Evolutionary conservation across 2,888 invertebrate genomes (phyloP), one percentile per base, ranked within the genome.

Genomic region (Xiphydria camelus): DNA sequence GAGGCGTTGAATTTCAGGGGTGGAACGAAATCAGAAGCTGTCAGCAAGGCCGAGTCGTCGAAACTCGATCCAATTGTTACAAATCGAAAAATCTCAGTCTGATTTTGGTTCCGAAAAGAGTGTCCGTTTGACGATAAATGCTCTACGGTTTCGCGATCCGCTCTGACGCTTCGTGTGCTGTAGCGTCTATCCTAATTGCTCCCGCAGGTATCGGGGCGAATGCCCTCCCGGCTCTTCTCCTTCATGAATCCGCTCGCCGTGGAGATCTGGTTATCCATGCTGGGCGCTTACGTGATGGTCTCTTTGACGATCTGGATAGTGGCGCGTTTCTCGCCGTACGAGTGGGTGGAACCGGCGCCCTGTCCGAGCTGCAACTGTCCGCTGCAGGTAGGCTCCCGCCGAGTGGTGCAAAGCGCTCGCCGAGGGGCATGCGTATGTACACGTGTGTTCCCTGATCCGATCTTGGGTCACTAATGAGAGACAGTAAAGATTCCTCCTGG

Each of bases 211-310:
- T 80, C 83, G 64, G 84, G 80, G 77, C 87, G 79, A 68, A 83
- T 79, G 72, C 87, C 83, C 64, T 83, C 81, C 68, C 83, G 82
- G 68, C 85, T 82, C 59, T 93, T 92, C 79, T 89, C 89, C 41
- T 93, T 93, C 78, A 84, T 92, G 78, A 89, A 87, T 68, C 92
- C 92, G 4, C 79, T 93, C 57, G 89, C 90, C 2, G 81, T 87
- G 56, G 88, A 91, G 75, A 91, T 93, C 65, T 93, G 93, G 92
- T 77, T 90, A 51, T 86, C 85, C 71, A 86, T 89, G 74, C 78
- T 86, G 50, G 84, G 84, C 45, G 90, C 90, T 49, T 93, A 91
- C 76, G 78, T 90, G 48, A 80, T 90, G 60, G 91, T 91, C 54
- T 87, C 87, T 25, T 75, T 88, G 61, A 86, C 88, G 29, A 85